Evolutionary conservation across 2,113 vertebrate genomes (phyloP).

Genomic region (Salvator merianae): DNA sequence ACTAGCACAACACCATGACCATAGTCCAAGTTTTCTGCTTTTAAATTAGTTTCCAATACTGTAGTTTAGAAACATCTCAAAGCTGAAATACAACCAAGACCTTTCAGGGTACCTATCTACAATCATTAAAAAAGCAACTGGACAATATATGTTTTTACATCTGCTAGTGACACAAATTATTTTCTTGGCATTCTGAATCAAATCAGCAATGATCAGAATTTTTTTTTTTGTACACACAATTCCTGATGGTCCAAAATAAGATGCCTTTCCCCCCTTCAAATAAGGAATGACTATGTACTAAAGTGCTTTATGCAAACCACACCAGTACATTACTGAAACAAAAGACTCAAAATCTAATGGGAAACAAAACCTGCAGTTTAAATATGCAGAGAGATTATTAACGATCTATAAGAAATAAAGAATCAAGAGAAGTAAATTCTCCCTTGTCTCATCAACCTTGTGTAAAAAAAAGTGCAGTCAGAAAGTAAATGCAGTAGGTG

Average conservation of each 20-base stretch:
- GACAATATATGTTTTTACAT: conserved; percentile 52
- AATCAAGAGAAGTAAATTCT: conserved; percentile 80
- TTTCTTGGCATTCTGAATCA: conserved; percentile 66
- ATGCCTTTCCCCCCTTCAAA: conserved; percentile 65
- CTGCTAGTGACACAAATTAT: conserved; percentile 59
- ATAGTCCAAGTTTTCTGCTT: conserved; percentile 67
- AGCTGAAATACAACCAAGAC: conserved; percentile 53
- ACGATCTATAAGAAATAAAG: conserved; percentile 78
- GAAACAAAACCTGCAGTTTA: conserved; percentile 71
- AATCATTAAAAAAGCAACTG: conserved; percentile 44
- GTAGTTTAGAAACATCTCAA: conserved; percentile 51
- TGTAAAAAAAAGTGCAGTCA: conserved; percentile 82
- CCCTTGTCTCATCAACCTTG: conserved; percentile 74
- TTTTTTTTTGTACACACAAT: conserved; percentile 57
- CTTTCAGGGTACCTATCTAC: conserved; percentile 57
- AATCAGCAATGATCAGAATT: conserved; percentile 65
- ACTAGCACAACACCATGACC: conserved; percentile 10
- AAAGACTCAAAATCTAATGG: conserved; percentile 69
- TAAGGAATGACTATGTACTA: conserved; percentile 82
- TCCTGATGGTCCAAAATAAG: conserved; percentile 70
- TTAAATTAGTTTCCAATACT: conserved; percentile 49
- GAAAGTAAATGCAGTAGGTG: conserved; percentile 72
- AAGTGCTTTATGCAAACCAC: conserved; percentile 84
- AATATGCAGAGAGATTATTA: conserved; percentile 78
- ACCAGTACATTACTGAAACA: conserved; percentile 81